Percentiles rank a stretch among this genome's conserved stretches.
Evolutionary conservation across 2,888 invertebrate genomes (phyloP).

Genomic region (Girardia tigrina): DNA sequence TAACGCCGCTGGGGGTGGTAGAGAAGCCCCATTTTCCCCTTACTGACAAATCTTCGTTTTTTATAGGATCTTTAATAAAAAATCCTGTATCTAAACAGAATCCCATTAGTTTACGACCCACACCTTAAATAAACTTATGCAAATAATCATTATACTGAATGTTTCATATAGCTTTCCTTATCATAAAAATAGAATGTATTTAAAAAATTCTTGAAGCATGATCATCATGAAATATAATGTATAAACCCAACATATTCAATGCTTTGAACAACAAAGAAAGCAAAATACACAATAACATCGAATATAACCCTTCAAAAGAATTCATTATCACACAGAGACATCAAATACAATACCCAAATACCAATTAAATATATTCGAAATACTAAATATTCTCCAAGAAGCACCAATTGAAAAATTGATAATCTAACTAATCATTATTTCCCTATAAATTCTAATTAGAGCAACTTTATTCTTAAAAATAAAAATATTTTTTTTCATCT

Average conservation of each 20-base stretch:
- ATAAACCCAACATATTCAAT: slow-evolving; percentile 17
- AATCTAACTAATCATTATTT: not conserved
- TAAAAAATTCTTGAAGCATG: slow-evolving; percentile 1
- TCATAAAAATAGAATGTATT: slow-evolving; percentile 17
- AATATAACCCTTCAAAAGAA: not conserved
- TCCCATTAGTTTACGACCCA: too few relatives aligned
- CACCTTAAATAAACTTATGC: too few relatives aligned
- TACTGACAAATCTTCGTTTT: too few relatives aligned
- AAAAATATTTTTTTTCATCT: not conserved
- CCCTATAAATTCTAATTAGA: not conserved
- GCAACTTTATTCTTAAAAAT: not conserved
- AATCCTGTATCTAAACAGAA: too few relatives aligned
- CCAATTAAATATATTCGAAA: not conserved
- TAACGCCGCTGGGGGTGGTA: too few relatives aligned
- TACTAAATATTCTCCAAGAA: not conserved
- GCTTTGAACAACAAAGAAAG: not conserved
- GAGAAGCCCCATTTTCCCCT: too few relatives aligned
- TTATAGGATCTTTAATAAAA: too few relatives aligned
- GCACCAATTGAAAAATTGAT: not conserved
- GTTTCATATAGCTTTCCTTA: too few relatives aligned
- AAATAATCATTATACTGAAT: too few relatives aligned
- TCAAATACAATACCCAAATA: not conserved
- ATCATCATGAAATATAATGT: not conserved
- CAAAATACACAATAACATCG: not conserved
- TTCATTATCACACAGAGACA: not conserved